Evolutionary conservation across 2,888 invertebrate genomes (phyloP), one percentile per base, ranked within the genome.

Genomic region (Polymixis lichenea): DNA sequence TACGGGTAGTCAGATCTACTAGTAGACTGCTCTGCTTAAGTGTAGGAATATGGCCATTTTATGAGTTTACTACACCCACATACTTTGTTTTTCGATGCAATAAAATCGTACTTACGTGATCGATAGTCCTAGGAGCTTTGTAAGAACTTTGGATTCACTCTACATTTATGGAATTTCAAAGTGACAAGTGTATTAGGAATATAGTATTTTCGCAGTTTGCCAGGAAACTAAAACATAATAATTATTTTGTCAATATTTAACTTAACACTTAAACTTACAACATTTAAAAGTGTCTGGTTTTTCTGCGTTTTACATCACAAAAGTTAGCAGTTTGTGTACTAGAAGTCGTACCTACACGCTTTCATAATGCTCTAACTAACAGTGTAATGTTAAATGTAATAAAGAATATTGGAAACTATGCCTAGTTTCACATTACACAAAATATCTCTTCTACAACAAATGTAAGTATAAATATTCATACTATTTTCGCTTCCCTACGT

Each of bases 291-390:
- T 72, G 32, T 22, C 9, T 38, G 15, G 28, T n/a, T 74, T 85
- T 75, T 43, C 60, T 60, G 32, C 46, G 38, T 77, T 76, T 78
- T 58, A 69, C 87, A 69, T 86, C 72, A 77, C 11, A 65, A 60
- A 58, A 56, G 46, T 78, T 76, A 56, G 25, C 62, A 60, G 61
- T 38, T 80, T 49, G 2, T 62, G 28, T 61, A 49, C 56, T 51
- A 25, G 28, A 22, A 82, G 46, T 58, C 68, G n/a, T n/a, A n/a
- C n/a, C 56, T 83, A 58, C 62, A 56, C 19, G 49, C 53, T 77
- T 64, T 68, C 67, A 17, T 77, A 32, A 75, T 61, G 4, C 61
- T 61, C 4, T 13, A 58, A 62, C 25, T 82, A 8, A 46, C 77
- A 66, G 46, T n/a, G 67, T 51, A 65, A 60, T 75, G 69, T 75